Conservation (phyloP, 2,797 vertebrate genomes). For the Kryptolebias ocellatus region DNA sequence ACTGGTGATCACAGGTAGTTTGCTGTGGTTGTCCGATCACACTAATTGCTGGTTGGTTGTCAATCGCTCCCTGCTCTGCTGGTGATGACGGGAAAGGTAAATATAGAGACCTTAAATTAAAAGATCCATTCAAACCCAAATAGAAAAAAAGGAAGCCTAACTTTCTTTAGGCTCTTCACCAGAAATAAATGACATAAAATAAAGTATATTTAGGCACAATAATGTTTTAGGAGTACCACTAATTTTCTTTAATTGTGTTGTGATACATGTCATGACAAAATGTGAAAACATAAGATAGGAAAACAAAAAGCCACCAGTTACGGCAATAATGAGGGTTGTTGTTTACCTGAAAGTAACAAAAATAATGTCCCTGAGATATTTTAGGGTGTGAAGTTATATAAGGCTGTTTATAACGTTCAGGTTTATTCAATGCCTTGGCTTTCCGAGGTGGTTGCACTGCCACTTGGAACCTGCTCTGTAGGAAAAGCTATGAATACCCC, state of each 20-base stretch:
- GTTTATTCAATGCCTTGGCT: conserved; percentile 60
- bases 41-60: conserved; percentile 74
- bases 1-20: conserved; percentile 70
- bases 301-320: conserved; percentile 50
- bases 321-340: conserved; percentile 52
- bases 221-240: neutral
- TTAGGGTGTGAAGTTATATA: conserved; percentile 69
- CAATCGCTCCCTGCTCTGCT: conserved; percentile 59
- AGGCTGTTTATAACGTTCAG: conserved; percentile 64
- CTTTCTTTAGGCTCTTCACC: conserved; percentile 14
- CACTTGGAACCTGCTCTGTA: conserved; percentile 56
- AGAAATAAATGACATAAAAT: conserved; percentile 10
- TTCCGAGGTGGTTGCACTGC: conserved; percentile 54
- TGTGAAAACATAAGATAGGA: too few relatives aligned
- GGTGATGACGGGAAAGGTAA: conserved; percentile 43
- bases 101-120: conserved; percentile 42
- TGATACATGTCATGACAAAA: too few relatives aligned
- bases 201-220: conserved; percentile 6
- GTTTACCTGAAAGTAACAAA: conserved; percentile 51
- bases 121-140: conserved; percentile 20
- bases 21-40: conserved; percentile 68
- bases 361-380: conserved; percentile 57
- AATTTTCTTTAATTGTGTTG: neutral
- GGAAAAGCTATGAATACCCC: conserved; percentile 72
- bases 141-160: conserved; percentile 26